Evolutionary conservation across 1,140 invertebrate species (phyloP).

Genomic region (Drosophila cardini): DNA sequence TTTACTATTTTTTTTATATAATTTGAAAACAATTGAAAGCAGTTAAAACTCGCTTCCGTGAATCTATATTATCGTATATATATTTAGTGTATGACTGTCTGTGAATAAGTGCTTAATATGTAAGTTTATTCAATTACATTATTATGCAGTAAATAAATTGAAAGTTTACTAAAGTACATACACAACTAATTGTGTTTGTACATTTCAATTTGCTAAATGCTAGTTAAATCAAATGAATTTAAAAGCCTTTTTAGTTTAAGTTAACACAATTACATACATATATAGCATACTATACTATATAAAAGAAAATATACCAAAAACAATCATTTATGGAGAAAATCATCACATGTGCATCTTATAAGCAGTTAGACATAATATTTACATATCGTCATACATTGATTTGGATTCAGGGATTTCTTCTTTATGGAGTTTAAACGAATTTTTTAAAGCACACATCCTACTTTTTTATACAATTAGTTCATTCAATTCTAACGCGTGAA

Average conservation of each 20-base stretch:
- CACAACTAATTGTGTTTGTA: not conserved
- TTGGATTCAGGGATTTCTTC: not conserved
- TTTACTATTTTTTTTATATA: not conserved
- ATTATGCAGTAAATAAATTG: constrained; percentile 7
- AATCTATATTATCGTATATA: not conserved
- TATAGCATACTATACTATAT: not conserved
- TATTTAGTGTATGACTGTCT: not conserved
- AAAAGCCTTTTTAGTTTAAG: constrained; percentile 6
- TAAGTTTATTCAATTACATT: constrained; percentile 3
- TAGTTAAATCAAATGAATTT: constrained; percentile 7
- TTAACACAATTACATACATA: not conserved
- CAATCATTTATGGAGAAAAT: constrained; percentile 1
- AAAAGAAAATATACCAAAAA: constrained; percentile 10
- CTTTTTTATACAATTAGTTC: not conserved
- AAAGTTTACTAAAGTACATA: constrained; percentile 26
- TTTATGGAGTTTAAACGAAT: not conserved
- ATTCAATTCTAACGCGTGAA: constrained; percentile 5
- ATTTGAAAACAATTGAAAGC: constrained; percentile 11
- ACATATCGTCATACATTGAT: constrained; percentile 23
- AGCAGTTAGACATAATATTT: constrained; percentile 34
- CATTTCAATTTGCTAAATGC: constrained; percentile 7
- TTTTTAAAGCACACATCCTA: constrained; percentile 9
- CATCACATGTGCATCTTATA: constrained; percentile 26
- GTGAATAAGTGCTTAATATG: not conserved
- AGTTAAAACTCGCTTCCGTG: constrained; percentile 2